Evolutionary conservation across 2,888 invertebrate species (phyloP).

Genomic region (Drosophila subquinaria): DNA sequence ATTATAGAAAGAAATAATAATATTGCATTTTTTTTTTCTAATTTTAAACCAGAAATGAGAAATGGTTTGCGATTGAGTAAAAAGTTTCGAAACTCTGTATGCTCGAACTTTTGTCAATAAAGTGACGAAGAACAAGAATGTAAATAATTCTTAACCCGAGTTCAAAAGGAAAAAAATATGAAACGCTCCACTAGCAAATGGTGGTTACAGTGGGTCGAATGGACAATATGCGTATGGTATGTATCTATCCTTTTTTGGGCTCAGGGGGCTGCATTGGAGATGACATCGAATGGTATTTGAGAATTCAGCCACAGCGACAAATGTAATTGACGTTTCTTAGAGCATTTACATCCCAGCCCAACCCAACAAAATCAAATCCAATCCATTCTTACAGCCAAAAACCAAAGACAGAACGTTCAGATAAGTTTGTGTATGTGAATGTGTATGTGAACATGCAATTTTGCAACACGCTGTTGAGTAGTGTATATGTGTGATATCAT

Average conservation of each 20-base stretch:
- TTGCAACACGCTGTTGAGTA: conserved; percentile 54
- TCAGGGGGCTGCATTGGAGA: neutral
- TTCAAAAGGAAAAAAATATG: conserved; percentile 35
- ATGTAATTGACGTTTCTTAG: conserved; percentile 80
- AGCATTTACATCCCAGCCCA: conserved; percentile 19
- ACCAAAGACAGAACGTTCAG: conserved; percentile 53
- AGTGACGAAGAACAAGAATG: conserved; percentile 7
- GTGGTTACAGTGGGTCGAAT: conserved; percentile 24
- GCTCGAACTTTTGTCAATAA: conserved; percentile 47
- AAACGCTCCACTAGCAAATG: conserved; percentile 47
- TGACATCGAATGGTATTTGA: conserved; percentile 61
- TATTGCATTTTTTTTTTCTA: neutral
- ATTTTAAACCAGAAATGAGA: neutral
- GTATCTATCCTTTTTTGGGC: conserved; percentile 28
- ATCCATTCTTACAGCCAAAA: conserved; percentile 34
- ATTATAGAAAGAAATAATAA: neutral
- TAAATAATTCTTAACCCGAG: conserved; percentile 28
- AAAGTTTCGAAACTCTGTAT: conserved; percentile 32
- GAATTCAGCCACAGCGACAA: conserved; percentile 73
- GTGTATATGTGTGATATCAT: conserved; percentile 12
- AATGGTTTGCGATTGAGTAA: conserved; percentile 26
- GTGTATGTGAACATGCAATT: conserved; percentile 44
- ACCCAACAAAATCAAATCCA: neutral
- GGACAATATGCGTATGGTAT: conserved; percentile 34
- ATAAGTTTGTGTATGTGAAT: conserved; percentile 5